Base-by-base conservation (phyloP, 2,113 vertebrate genomes). In the Bufo gargarizans region DNA sequence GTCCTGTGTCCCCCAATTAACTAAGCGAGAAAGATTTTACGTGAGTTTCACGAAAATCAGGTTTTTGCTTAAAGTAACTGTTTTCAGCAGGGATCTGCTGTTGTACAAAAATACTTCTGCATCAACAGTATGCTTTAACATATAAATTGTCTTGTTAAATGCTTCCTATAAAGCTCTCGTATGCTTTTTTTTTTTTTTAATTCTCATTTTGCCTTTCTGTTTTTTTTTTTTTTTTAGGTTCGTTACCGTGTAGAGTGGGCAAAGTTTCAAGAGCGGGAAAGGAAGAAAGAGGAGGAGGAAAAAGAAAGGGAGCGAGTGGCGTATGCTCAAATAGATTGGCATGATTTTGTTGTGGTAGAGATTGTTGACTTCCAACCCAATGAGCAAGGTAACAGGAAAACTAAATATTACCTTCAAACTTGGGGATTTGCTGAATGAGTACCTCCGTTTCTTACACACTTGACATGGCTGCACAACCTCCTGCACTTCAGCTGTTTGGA, bases 291-390 rank as follows among this genome's bases (percentile, higher is more conserved):
- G 59, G 98, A 99, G 88, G 98, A 99, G 90, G 98, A 99, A 92
- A 95, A 98, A 53, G 98, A 99, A 91, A 97, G 97, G 78, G 98
- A 99, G 81, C 94, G 98, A 0, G 98, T 99, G 49, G 97, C 98
- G 11, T 99, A 99, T 59, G 98, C 98, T 20, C 98, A 99, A 92
- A 99, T 99, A 0, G 98, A 99, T 89, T 99, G 98, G 98, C 98
- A 99, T 17, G 98, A 99, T 91, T 99, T 99, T 89, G 98, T 99
- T 4, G 98, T 99, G 2, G 98, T 99, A 65, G 98, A 99, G 91
- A 99, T 98, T 0, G 98, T 99, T 58, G 98, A 99, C 92, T 99
- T 99, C 90, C 98, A 99, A 90, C 98, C 98, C 89, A 97, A 92
- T 0, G 98, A 99, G 87, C 98, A 99, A 95, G 98, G 98, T 99